Base-by-base conservation (phyloP, 2,797 vertebrate genomes). In the Tragelaphus eurycerus region DNA sequence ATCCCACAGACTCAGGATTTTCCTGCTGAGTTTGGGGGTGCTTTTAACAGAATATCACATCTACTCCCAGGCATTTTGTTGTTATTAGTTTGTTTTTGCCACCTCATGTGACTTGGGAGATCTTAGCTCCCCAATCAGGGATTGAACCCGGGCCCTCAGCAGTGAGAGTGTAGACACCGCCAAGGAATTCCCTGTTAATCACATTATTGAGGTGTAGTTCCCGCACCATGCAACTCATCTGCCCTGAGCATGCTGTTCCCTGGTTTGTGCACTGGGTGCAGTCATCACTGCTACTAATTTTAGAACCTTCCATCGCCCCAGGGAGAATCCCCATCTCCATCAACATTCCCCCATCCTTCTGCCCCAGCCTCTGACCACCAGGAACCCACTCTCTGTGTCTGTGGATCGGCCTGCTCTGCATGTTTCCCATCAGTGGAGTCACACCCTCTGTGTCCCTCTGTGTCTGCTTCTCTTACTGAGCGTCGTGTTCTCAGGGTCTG, bases 221-320 rank as follows among this genome's bases (percentile, higher is more conserved):
- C 6, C 8, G 0, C n/a, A 31, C 17, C 7, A 10, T 10, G 29
- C 25, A 31, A 31, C n/a, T 21, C n/a, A 48, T 43, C 13, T 43
- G 2, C 9, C 13, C 14, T 0, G 5, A 23, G 3, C 21, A 19
- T 82, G 57, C 46, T 3, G 3, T 48, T n/a, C 59, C 29, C 29
- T 34, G 59, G 29, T 50, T 86, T 50, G 59, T 43, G 64, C 59
- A 29, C 57, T 21, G 57, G 38, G 7, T 78, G 27, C 38, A n/a
- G 3, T 38, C 27, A 16, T 64, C 34, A 43, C 25, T 23, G 7
- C 34, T n/a, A 17, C 31, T 55, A 83, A 31, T 55, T n/a, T 21
- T 31, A 91, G 79, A 91, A 67, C 34, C 2, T 83, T 83, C 89
- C 34, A 1, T 91, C 9, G 7, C 59, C 25, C 16, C 11, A 21